phyloP scores from a whole-genome alignment of 2,113 vertebrate species.

The Antechinus stuartii region DNA sequence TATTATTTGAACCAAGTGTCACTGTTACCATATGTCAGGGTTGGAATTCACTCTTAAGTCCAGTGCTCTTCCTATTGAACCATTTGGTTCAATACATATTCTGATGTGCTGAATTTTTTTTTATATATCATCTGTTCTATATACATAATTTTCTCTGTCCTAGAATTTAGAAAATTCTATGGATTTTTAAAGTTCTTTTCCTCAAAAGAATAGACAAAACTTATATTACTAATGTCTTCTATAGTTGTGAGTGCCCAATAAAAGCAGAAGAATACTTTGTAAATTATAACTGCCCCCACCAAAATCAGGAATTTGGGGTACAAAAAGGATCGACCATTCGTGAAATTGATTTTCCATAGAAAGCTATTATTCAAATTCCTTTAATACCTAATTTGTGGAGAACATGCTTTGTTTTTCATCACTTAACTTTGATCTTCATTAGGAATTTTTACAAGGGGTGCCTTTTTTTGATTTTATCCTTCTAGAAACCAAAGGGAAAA shows the following conservation, averaged over 20 bases:
- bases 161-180: not conserved
- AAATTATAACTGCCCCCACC: not conserved
- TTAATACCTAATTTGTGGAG: not conserved
- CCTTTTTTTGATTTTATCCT: not conserved
- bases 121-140: not conserved
- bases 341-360: not conserved
- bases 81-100: not conserved
- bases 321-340: not conserved
- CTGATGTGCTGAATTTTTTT: not conserved
- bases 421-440: not conserved
- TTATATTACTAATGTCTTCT: not conserved
- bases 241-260: not conserved
- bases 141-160: not conserved
- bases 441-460: not conserved
- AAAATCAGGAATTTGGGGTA: not conserved
- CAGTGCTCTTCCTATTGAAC: not conserved
- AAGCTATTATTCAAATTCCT: not conserved
- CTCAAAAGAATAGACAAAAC: not conserved
- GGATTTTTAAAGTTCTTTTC: not conserved
- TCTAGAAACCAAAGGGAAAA: constrained; percentile 1
- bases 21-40: not conserved
- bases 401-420: not conserved
- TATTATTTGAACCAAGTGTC: not conserved
- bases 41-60: not conserved
- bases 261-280: not conserved